Base-by-base conservation (phyloP, 2,797 vertebrate genomes). In the Hyperoplus lanceolatus region DNA sequence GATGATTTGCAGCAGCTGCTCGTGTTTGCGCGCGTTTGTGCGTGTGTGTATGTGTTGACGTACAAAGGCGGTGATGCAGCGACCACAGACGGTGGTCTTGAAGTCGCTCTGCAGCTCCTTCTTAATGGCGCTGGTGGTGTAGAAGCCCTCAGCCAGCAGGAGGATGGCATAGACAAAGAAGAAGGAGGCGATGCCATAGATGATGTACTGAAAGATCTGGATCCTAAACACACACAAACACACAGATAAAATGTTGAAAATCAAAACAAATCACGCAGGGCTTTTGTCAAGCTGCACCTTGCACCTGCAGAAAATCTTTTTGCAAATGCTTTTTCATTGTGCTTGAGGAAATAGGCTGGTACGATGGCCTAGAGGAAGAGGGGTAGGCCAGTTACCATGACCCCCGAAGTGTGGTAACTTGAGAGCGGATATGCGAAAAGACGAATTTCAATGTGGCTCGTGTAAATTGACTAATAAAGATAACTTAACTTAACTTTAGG, bases 11-110 rank as follows among this genome's bases (percentile, higher is more conserved):
- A 54, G 70, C 63, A 63, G 76, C 42, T 61, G 74, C 50, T 38
- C 41, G 39, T 4, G 21, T 50, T 2, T 38, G 56, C 54, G 50
- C 45, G 16, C 64, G 56, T 82, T 4, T 75, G 57, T 60, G 16
- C 29, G 29, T 56, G 21, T 54, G 61, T 38, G 55, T 29, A 29
- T 18, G 51, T 11, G 60, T 41, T 8, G 55, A 82, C 92, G 4
- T 93, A 99, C 98, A 91, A 98, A 97, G 83, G 97, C 98, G 71
- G 97, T 99, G 95, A 99, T 99, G 95, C 98, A 99, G 80, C 98
- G 97, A 83, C 98, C 98, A 38, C 98, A 99, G 82, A 96, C 96
- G 9, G 97, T 98, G 1, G 97, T 99, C 94, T 99, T 99, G 92
- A 99, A 99, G 93, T 99, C 97, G 59, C 97, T 98, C 79, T 99